Evolutionary conservation across 2,888 invertebrate species (phyloP), one percentile per base, ranked within the genome.

Genomic region (Ectropis crepuscularia): DNA sequence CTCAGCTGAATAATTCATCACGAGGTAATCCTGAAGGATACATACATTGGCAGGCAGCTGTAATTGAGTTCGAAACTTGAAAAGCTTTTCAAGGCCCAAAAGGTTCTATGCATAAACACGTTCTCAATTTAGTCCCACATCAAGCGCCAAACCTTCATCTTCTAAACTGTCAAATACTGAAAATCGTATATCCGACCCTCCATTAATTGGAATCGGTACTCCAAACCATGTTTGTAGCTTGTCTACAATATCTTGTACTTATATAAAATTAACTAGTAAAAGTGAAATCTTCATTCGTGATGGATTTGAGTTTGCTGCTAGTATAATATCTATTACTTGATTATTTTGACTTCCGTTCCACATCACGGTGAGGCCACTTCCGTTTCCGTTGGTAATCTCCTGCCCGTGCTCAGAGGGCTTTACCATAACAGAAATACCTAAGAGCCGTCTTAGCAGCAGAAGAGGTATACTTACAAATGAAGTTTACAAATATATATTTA

Each of bases 101-200:
- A 61, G 61, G 57, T 50, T 65, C 57, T 65, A 42, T 66, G 61
- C 61, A 63, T 67, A 69, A 69, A 71, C 68, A 68, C 62, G 66
- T 65, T 66, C 50, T 57, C 65, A 61, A 63, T 68, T 63, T 62
- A 67, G 69, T 62, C 70, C 69, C 68, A 63, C 61, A 62, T 72
- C 72, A 70, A 67, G 65, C 62, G 62, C 61, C 68, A 63, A 63
- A 72, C 70, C 70, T 68, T 60, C 68, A 66, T 71, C 67, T 67
- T 62, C 63, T 67, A 66, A 71, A 67, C 68, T 71, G 69, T 70
- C 71, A 68, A 68, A 67, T 67, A 65, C 68, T 70, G 65, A 61
- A 67, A 68, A 61, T 68, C 60, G 63, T 60, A 63, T 62, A 60
- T 65, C 67, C 70, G 64, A 73, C 65, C 72, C 46, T 70, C 49